Evolutionary conservation across 64 coral and sea anemone genomes (phyloP), one percentile per base, ranked within the genome.

Genomic region (Stichodactyla mertensii): DNA sequence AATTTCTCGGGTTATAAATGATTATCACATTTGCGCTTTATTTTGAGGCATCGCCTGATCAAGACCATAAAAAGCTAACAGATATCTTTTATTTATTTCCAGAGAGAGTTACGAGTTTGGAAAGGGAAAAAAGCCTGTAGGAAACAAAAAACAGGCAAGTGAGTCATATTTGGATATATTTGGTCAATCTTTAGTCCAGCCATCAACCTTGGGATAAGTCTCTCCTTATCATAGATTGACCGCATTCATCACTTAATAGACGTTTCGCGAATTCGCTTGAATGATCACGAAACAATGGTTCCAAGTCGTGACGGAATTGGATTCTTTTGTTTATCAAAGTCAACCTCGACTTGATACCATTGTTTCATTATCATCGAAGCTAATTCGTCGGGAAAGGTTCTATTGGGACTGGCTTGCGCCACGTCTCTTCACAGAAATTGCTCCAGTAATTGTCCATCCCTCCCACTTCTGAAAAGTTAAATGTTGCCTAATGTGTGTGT

Each of bases 81-180:
- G 1, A 9, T 58, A 11, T 5, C 12, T 22, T 24, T 22, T 7
- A 7, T 74, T 23, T 10, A 27, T 74, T 24, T 82, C 4, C 86
- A 99, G 97, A 74, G 88, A 92, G 88, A 92, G 93, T 51, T 99
- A 95, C 59, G 97, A 99, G 51, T 85, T 99, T 52, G 86, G 97
- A 53, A 99, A 95, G 84, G 90, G 88, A 61, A 92, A 89, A 9
- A 88, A 66, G 77, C 90, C 97, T 6, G 54, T 95, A 51, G 84
- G 88, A 10, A 51, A 87, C 57, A 90, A 92, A 31, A 99, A 95
- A 64, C 88, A 95, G 88, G 95, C 93, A 86, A 15, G 16, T 77
- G 53, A 18, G 22, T 66, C 18, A 51, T 26, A 45, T 45, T 45
- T 45, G 36, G 1, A 4, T 45, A 4, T 45, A 45, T 45, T 45